Evolutionary conservation across 2,888 invertebrate species (phyloP).

Genomic region (Ormyrus pomaceus): DNA sequence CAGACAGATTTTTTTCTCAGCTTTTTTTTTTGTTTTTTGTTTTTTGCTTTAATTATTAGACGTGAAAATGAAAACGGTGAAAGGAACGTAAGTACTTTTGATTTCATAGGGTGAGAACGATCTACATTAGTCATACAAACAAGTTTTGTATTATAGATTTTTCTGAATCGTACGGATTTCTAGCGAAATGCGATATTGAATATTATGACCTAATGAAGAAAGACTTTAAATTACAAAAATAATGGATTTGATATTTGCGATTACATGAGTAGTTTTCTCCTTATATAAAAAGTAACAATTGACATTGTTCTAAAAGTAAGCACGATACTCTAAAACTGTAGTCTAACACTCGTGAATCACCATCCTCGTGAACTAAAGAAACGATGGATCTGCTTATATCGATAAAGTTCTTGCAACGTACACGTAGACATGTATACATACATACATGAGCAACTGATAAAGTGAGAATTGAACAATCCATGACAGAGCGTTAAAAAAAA

Average conservation of each 20-base stretch:
- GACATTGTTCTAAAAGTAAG: conserved; percentile 31
- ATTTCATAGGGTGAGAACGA: conserved; percentile 12
- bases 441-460: conserved; percentile 9
- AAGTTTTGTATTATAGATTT: background rate
- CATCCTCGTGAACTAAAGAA: conserved; percentile 5
- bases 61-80: conserved; percentile 1
- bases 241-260: conserved; percentile 24
- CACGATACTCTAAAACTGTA: background rate
- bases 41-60: background rate
- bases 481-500: conserved; percentile 6
- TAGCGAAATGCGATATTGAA: conserved; percentile 16
- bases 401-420: background rate
- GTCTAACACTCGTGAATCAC: conserved; percentile 6
- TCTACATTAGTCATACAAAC: background rate
- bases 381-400: conserved; percentile 11
- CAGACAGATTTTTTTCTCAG: conserved; percentile 2
- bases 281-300: conserved; percentile 32
- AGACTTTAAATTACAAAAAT: conserved; percentile 32
- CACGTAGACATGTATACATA: background rate
- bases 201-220: conserved; percentile 24
- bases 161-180: conserved; percentile 3
- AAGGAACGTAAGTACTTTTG: conserved; percentile 36
- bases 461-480: conserved; percentile 15
- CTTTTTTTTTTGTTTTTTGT: background rate
- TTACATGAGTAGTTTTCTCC: background rate